These are phyloP conservation scores for Lepidocyrtoides sp. DNA, from an alignment of 2,888 invertebrate genomes.

Conservation along the genomic window DNA sequence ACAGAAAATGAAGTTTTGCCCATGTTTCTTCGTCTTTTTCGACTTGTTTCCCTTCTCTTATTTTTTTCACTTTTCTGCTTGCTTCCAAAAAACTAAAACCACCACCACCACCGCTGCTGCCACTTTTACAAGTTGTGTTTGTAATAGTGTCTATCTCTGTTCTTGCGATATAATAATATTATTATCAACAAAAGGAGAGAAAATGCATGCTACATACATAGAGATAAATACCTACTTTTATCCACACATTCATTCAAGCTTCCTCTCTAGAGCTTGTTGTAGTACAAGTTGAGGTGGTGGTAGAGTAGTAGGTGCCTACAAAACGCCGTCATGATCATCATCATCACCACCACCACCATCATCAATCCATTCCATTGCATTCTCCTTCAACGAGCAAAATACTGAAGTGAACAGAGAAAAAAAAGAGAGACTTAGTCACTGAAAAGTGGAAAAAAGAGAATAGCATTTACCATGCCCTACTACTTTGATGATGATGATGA, in stretches of 20 bases:
- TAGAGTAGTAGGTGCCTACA: not conserved
- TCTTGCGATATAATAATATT: not conserved
- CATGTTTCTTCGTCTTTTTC: not conserved
- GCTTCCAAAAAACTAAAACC: not conserved
- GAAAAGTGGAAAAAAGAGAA: constrained; percentile 35
- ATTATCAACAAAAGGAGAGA: constrained; percentile 5
- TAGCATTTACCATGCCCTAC: not conserved
- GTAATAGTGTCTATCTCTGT: not conserved
- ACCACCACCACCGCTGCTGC: not conserved
- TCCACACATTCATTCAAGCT: not conserved
- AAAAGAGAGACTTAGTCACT: constrained; percentile 17
- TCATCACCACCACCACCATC: constrained; percentile 4
- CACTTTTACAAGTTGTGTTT: not conserved
- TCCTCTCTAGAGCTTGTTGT: too few relatives aligned
- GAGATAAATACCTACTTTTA: not conserved
- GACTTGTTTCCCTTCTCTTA: not conserved
- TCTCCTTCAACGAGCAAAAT: not conserved
- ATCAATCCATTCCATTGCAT: constrained; percentile 47
- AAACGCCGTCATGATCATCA: constrained; percentile 13
- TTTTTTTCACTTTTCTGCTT: constrained; percentile 14
- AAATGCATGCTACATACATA: not conserved
- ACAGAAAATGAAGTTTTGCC: constrained; percentile 14
- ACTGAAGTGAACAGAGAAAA: not conserved
- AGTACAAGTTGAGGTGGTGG: not conserved
- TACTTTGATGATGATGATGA: not conserved